Base-by-base conservation (phyloP, 2,888 invertebrate genomes). In the Cyclophora albipunctata region DNA sequence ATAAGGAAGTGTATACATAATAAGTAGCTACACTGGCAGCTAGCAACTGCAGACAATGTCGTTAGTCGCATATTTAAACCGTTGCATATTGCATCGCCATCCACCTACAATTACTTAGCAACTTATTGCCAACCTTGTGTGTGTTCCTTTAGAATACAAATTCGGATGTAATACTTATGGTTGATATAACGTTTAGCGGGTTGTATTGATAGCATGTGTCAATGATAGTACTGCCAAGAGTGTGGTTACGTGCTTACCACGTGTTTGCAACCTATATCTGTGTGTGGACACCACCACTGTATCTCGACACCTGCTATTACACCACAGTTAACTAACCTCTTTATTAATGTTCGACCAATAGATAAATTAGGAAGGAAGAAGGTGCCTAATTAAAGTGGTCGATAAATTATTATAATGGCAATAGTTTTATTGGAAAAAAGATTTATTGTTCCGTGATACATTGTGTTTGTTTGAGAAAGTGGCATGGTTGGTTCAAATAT, bases 21-120 rank as follows among this genome's bases (percentile, higher is more conserved):
- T 65, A 68, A 69, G 76, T 77, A 61, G 64, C 53, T 60, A 52
- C 59, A 58, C 64, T 52, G 61, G 55, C 62, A 67, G 71, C 20
- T 73, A 74, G 73, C 75, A 65, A 71, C 66, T 69, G 40, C 45
- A 70, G 5, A 82, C 82, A 80, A 67, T 75, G 81, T 81, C 67
- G 72, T 66, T 46, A 62, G 60, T 68, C 72, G 71, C 74, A 76
- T 76, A 81, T 80, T 81, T 77, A 73, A 78, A 80, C 71, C 60
- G 56, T 52, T 62, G 69, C 67, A 69, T 73, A 74, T 75, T 71
- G 66, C 54, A 45, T 44, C 47, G 45, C 40, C 5, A 20, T 7
- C 34, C 20, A 20, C 4, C 3, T 34, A 3, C 4, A 43, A 43
- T 49, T 37, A 5, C 45, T 40, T 20, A 34, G 20, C 46, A 49